These are phyloP conservation scores for Ptilonorhynchus violaceus DNA, from an alignment of 2,113 vertebrate species.

Conservation along the genomic window DNA sequence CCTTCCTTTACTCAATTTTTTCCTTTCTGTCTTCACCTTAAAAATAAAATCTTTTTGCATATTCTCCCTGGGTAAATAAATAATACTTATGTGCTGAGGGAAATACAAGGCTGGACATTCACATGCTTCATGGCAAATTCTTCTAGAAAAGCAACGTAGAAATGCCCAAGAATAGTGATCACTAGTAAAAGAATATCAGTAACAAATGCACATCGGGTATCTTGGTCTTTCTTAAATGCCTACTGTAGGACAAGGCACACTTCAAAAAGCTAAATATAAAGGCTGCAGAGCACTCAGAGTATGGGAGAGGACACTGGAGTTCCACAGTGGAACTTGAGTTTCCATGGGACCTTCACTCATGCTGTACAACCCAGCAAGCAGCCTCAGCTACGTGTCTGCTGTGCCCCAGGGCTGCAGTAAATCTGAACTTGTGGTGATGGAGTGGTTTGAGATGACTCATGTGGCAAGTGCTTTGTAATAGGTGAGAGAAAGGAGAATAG, in stretches of 20 bases:
- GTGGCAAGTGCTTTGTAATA: not conserved
- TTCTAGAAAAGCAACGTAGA: not conserved
- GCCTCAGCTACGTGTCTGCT: accelerated
- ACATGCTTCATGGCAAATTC: not conserved
- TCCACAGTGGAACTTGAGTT: not conserved
- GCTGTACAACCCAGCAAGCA: not conserved
- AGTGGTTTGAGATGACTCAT: accelerated
- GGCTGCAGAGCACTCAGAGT: not conserved
- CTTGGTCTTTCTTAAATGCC: not conserved
- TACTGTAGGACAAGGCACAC: not conserved
- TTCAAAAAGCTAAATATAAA: not conserved
- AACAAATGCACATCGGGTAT: not conserved
- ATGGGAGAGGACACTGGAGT: not conserved
- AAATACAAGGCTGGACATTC: not conserved
- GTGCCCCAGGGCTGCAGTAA: not conserved
- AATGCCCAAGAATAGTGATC: not conserved
- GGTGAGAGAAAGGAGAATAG: not conserved
- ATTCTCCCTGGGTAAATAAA: not conserved
- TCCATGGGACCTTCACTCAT: not conserved
- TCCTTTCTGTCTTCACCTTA: not conserved
- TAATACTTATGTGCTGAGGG: not conserved
- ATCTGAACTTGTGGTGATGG: not conserved
- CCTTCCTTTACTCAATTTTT: not conserved
- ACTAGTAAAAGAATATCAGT: not conserved
- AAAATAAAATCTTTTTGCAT: not conserved